These are phyloP conservation scores for Atopsyche davidsoni DNA, from an alignment of 1,140 invertebrate genomes.

Conservation along the genomic window DNA sequence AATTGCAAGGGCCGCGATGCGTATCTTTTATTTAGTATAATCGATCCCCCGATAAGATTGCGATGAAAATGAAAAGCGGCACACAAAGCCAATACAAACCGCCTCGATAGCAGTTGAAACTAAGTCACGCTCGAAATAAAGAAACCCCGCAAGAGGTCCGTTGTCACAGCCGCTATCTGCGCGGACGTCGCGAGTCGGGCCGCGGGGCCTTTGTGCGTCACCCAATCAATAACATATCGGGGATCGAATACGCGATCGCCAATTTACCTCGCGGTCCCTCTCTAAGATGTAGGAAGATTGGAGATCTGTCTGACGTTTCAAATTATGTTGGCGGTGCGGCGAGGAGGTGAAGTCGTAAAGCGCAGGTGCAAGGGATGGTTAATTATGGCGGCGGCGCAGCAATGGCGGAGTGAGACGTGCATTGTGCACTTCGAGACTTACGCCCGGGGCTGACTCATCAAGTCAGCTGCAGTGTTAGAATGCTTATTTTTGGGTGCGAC, in stretches of 20 bases:
- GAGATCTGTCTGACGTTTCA: conserved; percentile 7
- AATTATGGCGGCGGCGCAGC: conserved; percentile 15
- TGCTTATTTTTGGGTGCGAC: no score
- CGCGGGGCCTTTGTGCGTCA: conserved; percentile 27
- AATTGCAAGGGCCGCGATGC: no score
- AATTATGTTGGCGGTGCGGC: conserved; percentile 13
- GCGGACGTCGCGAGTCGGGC: conserved; percentile 7
- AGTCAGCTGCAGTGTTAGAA: no score
- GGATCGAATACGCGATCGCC: conserved; percentile 27
- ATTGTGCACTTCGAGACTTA: no score
- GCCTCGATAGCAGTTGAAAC: no score
- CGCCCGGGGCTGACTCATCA: no score
- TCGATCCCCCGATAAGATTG: no score
- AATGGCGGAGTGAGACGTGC: no score
- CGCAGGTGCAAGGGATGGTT: conserved; percentile 17
- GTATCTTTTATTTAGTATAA: no score
- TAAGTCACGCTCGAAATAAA: background rate
- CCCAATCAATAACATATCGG: conserved; percentile 30
- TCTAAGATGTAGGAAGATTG: conserved; percentile 20
- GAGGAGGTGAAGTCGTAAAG: conserved; percentile 3
- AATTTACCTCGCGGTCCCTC: conserved; percentile 22
- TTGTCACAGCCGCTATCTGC: conserved; percentile 10
- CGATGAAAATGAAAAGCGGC: no score
- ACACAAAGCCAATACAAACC: no score
- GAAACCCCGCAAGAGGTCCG: background rate